phyloP scores from a whole-genome alignment of 2,888 invertebrate genomes.

The Dione vanillae region DNA sequence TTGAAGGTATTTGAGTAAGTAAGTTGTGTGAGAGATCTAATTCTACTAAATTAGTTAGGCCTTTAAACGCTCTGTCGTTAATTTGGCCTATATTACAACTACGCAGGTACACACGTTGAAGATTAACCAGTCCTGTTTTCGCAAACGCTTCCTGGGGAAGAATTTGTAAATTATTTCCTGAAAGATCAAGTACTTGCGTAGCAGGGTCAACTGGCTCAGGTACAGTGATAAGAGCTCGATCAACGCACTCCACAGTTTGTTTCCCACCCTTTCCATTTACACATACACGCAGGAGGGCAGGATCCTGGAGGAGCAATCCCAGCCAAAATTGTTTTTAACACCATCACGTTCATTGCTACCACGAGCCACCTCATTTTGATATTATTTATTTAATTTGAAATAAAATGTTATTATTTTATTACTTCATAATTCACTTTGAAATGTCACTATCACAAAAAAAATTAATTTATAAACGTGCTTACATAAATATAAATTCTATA shows the following conservation, averaged over 20 bases:
- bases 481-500: slow-evolving; percentile 60
- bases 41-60: slow-evolving; percentile 94
- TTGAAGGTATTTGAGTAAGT: slow-evolving; percentile 91
- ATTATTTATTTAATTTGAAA: slow-evolving; percentile 51
- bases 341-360: slow-evolving; percentile 76
- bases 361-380: slow-evolving; percentile 80
- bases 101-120: slow-evolving; percentile 93
- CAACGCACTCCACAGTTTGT: slow-evolving; percentile 95
- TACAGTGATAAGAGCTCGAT: slow-evolving; percentile 91
- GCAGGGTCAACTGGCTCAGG: slow-evolving; percentile 94
- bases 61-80: slow-evolving; percentile 92
- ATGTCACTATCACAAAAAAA: slow-evolving; percentile 54
- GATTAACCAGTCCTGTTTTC: slow-evolving; percentile 91
- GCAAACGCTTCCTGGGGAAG: slow-evolving; percentile 93
- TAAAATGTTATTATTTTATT: slow-evolving; percentile 62
- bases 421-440: slow-evolving; percentile 50
- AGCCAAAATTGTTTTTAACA: slow-evolving; percentile 72
- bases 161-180: slow-evolving; percentile 93
- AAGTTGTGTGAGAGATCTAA: slow-evolving; percentile 94
- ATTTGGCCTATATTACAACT: slow-evolving; percentile 94
- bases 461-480: slow-evolving; percentile 50
- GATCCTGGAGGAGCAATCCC: slow-evolving; percentile 83
- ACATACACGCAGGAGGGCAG: slow-evolving; percentile 91
- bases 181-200: slow-evolving; percentile 95
- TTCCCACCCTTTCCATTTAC: slow-evolving; percentile 98